Evolutionary conservation across 2,797 vertebrate species (phyloP), one percentile per base, ranked within the genome.

Genomic region (Cossypha polioptera): DNA sequence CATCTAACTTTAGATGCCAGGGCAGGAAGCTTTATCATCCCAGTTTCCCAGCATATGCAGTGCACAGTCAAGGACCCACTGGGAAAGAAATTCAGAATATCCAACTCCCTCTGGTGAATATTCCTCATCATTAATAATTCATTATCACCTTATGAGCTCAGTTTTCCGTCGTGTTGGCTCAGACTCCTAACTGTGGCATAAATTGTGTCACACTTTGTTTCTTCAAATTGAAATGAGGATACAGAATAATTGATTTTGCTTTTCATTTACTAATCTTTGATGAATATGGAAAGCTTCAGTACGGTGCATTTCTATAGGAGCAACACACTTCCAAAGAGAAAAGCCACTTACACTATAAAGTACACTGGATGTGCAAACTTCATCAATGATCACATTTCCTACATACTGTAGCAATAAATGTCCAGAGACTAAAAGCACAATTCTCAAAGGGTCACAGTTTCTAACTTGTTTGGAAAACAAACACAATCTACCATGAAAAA

Each of bases 401-500:
- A 96, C 96, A 94, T 92, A 68, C 19, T 71, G 36, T 87, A 96
- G 89, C 86, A 95, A 78, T 95, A 96, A 96, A 95, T 54, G 53
- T 87, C 94, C 96, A 73, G 47, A 95, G 93, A 95, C 82, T 92
- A 96, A 95, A 93, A 92, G 71, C 18, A 26, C 71, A 94, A 75
- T 63, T 94, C 94, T 96, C 92, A 81, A 92, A 96, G 87, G 92
- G 48, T 58, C 53, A 50, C 45, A 90, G 73, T 87, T 95, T 81
- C 73, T 96, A 95, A 97, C 94, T 95, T 96, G 92, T 86, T 93
- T 93, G 91, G n/a, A 92, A 97, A 92, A 86, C 22, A 96, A 94
- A 94, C 86, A 91, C 89, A 95, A 96, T 95, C 95, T 95, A 91
- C 91, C 40, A 40, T 95, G 93, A 96, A 97, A 97, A 97, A 97